Base-by-base conservation (phyloP, 2,797 vertebrate genomes). In the Urophycis tenuis region DNA sequence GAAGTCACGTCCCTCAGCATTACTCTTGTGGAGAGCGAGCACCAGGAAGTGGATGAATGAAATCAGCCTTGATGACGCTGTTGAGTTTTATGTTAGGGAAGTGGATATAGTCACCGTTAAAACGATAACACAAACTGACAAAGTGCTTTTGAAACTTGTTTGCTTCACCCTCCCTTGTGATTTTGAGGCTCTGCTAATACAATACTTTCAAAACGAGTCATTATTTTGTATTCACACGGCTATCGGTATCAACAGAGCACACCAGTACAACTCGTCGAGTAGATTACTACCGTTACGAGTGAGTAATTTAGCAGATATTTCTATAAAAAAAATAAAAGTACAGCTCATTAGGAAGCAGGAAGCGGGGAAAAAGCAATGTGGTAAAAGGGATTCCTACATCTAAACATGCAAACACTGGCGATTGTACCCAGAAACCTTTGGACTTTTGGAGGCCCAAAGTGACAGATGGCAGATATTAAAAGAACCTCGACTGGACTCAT, bases 1-100 rank as follows among this genome's bases (percentile, higher is more conserved):
- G 79, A 79, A 36, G 70, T 82, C 77, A 76, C 25, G 69, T 77
- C 70, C 81, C 79, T 81, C 36, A 76, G n/a, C 45, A 64, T 73
- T 79, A 80, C 78, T 67, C 77, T 39, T 78, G 72, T 9, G 22
- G 30, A 81, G 76, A 74, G 70, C 2, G 1, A 1, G 69, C 32
- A 80, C 29, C 19, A 8, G 39, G 39, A 0, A 19, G 41, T 0
- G 39, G 45, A n/a, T 6, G 14, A 7, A 53, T 53, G 19, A 53
- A 22, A 19, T 17, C 19, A 53, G 39, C 45, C 6, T 15, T 6
- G 45, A 22, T 6, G 19, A 53, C 3, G 45, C 6, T 22, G 39
- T 41, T 41, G 39, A 53, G n/a, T n/a, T n/a, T n/a, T n/a, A n/a
- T 49, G 45, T 49, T 17, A 49, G 17, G 45, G 45, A 49, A 3